Evolutionary conservation across 2,888 invertebrate species (phyloP).

Genomic region (Alentia gelatinosa): DNA sequence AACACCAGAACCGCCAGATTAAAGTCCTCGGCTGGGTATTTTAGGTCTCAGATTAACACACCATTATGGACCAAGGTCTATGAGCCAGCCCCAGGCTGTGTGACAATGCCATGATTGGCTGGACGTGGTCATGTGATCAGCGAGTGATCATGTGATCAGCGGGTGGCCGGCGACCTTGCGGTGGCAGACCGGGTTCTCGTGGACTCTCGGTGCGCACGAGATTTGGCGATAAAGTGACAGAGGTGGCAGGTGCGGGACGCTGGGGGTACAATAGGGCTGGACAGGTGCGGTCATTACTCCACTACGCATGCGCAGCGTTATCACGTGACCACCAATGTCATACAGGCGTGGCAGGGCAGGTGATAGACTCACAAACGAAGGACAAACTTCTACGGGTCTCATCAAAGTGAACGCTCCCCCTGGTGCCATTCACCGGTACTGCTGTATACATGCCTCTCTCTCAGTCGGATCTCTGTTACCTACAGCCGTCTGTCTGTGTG

Average conservation of each 20-base stretch:
- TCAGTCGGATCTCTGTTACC: too few species aligned
- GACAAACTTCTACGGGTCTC: slow-evolving; percentile 15
- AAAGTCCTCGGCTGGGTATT: background rate
- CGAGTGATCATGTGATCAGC: slow-evolving; percentile 39
- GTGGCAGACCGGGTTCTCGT: background rate
- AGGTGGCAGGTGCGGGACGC: slow-evolving; percentile 43
- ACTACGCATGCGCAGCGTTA: background rate
- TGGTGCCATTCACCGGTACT: too few species aligned
- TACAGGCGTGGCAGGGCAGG: background rate
- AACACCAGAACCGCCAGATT: background rate
- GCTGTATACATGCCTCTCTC: too few species aligned
- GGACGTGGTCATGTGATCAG: slow-evolving; percentile 44
- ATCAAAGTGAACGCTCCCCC: background rate
- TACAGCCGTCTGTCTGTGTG: background rate
- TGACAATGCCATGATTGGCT: slow-evolving; percentile 50
- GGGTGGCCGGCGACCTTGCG: slow-evolving; percentile 22
- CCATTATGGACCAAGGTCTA: slow-evolving; percentile 14
- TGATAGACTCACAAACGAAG: background rate
- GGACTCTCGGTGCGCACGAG: slow-evolving; percentile 38
- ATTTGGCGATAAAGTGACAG: slow-evolving; percentile 47
- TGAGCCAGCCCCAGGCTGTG: slow-evolving; percentile 36
- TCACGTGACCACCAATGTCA: background rate
- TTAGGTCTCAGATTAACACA: slow-evolving; percentile 24
- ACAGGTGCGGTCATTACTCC: slow-evolving; percentile 44
- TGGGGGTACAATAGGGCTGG: slow-evolving; percentile 33